A percentile compares a stretch with the other conserved stretches of the same genome.
Evolutionary conservation across 2,797 vertebrate species (phyloP).

Genomic region (Morelia viridis): DNA sequence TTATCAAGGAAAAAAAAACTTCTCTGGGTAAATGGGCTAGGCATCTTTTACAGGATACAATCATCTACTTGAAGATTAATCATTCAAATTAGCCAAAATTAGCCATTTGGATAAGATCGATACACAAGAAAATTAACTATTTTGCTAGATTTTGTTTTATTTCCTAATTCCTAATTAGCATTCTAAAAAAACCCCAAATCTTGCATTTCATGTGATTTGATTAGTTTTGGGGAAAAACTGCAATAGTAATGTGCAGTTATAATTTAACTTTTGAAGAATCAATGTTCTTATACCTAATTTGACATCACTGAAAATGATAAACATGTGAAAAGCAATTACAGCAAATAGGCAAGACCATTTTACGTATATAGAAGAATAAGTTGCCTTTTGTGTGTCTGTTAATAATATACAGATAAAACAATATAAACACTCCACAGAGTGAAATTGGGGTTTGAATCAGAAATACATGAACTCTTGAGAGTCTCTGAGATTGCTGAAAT

Average conservation of each 20-base stretch:
- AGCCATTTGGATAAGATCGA: background rate
- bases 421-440: background rate
- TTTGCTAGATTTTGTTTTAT: slow-evolving; percentile 17
- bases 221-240: background rate
- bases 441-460: slow-evolving; percentile 36
- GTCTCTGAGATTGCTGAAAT: slow-evolving; percentile 25
- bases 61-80: slow-evolving; percentile 6
- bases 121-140: background rate
- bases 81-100: background rate
- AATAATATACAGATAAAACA: slow-evolving; percentile 12
- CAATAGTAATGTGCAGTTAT: background rate
- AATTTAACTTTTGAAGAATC: slow-evolving; percentile 43
- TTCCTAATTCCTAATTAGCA: background rate
- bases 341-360: slow-evolving; percentile 58
- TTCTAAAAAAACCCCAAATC: background rate
- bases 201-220: background rate
- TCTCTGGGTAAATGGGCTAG: slow-evolving; percentile 23
- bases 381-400: slow-evolving; percentile 28
- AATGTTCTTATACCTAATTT: slow-evolving; percentile 45
- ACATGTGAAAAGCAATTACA: slow-evolving; percentile 53
- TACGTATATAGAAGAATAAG: slow-evolving; percentile 47
- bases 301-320: slow-evolving; percentile 31
- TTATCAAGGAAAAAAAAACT: slow-evolving; percentile 57
- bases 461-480: slow-evolving; percentile 33
- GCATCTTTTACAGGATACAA: slow-evolving; percentile 1